These are phyloP conservation scores for Luidia sarsii DNA, from an alignment of 53 echinoderm and acorn worm genomes.

Conservation along the genomic window DNA sequence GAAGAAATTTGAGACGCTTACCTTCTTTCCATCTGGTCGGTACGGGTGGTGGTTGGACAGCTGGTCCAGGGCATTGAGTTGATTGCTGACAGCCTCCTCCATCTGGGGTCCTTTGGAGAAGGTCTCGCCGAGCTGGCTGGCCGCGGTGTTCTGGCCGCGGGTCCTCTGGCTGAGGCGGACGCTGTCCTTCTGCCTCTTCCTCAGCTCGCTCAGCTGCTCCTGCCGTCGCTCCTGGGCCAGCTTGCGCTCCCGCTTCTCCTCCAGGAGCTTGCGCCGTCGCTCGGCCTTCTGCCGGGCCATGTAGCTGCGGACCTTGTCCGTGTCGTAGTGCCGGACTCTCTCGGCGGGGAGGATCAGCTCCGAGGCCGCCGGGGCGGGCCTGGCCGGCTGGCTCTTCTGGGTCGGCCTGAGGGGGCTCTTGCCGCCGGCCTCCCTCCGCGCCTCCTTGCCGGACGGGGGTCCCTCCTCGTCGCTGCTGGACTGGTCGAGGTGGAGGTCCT, in stretches of 20 bases:
- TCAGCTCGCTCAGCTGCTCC: conserved; percentile 79
- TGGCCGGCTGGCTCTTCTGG: conserved; percentile 47
- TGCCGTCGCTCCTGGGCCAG: conserved; percentile 75
- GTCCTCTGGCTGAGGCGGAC: conserved; percentile 55
- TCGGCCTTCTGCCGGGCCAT: conserved; percentile 87
- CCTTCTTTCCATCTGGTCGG: conserved; percentile 48
- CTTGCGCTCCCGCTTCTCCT: conserved; percentile 62
- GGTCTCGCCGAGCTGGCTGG: conserved; percentile 71
- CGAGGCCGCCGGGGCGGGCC: background rate
- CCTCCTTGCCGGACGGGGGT: conserved; percentile 6
- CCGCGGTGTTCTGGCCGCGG: background rate
- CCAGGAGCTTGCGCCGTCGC: conserved; percentile 72
- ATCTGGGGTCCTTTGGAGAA: conserved; percentile 74
- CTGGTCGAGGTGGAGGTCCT: conserved; percentile 75
- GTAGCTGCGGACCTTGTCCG: conserved; percentile 88
- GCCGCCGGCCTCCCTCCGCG: conserved; percentile 24
- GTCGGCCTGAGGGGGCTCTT: conserved; percentile 7
- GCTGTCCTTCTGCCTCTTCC: conserved; percentile 83
- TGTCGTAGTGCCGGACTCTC: conserved; percentile 82
- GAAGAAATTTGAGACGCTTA: background rate
- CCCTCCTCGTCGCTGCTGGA: conserved; percentile 56
- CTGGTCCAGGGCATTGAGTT: conserved; percentile 10
- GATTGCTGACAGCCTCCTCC: conserved; percentile 14
- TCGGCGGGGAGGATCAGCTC: conserved; percentile 44
- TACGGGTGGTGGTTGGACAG: conserved; percentile 60